These are phyloP conservation scores for Campylomormyrus numenius DNA, from an alignment of 2,113 vertebrate genomes.

Conservation along the genomic window DNA sequence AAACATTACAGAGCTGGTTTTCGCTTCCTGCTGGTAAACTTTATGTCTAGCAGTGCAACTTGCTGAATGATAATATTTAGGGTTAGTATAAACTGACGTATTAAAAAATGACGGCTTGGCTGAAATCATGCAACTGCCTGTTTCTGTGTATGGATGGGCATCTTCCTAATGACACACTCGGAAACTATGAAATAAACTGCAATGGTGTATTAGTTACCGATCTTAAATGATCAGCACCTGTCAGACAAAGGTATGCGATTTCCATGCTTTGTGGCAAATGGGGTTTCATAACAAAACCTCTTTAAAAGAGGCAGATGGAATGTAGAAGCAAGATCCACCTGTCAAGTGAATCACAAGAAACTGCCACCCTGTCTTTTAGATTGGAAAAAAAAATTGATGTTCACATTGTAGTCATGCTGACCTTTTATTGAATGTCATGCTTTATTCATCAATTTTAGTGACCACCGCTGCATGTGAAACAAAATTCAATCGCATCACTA, in stretches of 20 bases:
- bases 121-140: not conserved
- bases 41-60: not conserved
- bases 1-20: not conserved
- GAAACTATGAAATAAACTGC: not conserved
- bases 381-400: not conserved
- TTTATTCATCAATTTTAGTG: not conserved
- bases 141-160: not conserved
- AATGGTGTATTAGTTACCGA: no score
- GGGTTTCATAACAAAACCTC: not conserved
- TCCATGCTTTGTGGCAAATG: not conserved
- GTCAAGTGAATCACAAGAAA: not conserved
- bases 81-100: not conserved
- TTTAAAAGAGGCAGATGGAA: not conserved
- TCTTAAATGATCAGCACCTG: not conserved
- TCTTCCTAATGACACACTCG: not conserved
- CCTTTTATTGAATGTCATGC: not conserved
- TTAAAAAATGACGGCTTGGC: not conserved
- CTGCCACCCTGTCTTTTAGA: not conserved
- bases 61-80: not conserved
- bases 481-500: not conserved
- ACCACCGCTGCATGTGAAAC: not conserved
- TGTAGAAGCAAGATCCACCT: not conserved
- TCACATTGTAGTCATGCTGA: no score
- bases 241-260: not conserved
- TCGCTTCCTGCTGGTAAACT: not conserved